Percentiles rank a stretch among this genome's conserved stretches.
Conservation (phyloP, 2,888 invertebrate species). For the Temnothorax unifasciatus region DNA sequence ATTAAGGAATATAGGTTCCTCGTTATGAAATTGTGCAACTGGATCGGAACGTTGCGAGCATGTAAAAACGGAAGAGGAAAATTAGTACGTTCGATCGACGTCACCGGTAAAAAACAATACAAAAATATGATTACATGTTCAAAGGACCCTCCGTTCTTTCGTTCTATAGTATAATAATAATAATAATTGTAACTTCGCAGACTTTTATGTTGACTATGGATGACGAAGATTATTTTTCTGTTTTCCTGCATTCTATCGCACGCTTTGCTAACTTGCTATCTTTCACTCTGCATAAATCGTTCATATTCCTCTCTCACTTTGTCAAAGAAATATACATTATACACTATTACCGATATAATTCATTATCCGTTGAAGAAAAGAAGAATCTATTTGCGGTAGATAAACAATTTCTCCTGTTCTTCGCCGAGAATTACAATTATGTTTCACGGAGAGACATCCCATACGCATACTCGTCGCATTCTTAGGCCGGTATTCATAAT, state of each 20-base stretch:
- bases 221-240: constrained; percentile 74
- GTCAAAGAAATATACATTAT: constrained; percentile 51
- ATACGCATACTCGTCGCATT: constrained; percentile 62
- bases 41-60: constrained; percentile 63
- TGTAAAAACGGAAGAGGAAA: constrained; percentile 73
- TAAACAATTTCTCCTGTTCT: constrained; percentile 47
- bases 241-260: constrained; percentile 51
- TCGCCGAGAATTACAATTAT: constrained; percentile 47
- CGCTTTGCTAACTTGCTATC: constrained; percentile 16
- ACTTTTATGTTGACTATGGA: constrained; percentile 78
- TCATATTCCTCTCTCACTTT: constrained; percentile 26
- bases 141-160: constrained; percentile 72
- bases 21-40: constrained; percentile 48
- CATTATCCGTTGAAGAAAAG: constrained; percentile 37
- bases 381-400: constrained; percentile 31
- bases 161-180: constrained; percentile 66
- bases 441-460: constrained; percentile 66
- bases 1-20: not conserved
- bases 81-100: constrained; percentile 67
- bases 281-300: constrained; percentile 32
- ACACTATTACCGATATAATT: constrained; percentile 61
- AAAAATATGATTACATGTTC: constrained; percentile 80
- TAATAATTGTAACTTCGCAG: constrained; percentile 74
- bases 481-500: too few relatives aligned
- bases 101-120: constrained; percentile 78